Evolutionary conservation across 2,797 vertebrate genomes (phyloP), one percentile per base, ranked within the genome.

Genomic region (Acanthornis magna): DNA sequence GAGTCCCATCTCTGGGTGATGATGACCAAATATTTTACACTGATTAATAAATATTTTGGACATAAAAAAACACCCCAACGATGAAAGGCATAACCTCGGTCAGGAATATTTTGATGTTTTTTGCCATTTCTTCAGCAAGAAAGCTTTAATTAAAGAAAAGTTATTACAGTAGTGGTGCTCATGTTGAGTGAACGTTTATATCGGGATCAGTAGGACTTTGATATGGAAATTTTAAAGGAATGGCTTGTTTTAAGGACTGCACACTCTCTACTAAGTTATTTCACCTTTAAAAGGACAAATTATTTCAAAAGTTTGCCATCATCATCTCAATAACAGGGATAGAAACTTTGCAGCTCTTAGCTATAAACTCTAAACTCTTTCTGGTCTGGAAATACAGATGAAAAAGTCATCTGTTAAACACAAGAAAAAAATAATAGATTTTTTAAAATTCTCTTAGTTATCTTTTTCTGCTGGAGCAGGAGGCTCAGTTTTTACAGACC

Each of bases 211-310:
- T 3, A 19, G 18, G 42, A 87, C 85, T 87, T 67, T 47, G 77
- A 62, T 80, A 77, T 26, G 82, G 84, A 95, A 94, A 93, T 95
- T 84, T 66, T 82, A 70, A 88, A 89, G 74, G 53, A 88, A 91
- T 25, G 17, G 32, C 30, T 96, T 95, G 60, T 91, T 93, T 96
- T 86, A 90, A 86, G 57, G 71, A 68, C 62, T 48, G 54, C 45
- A 82, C 13, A 38, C 32, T 61, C 75, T 91, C 73, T 73, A 60
- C 40, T 80, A 65, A 87, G 48, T 75, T 70, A 76, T 65, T 94
- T 91, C 73, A 72, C 36, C 65, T 88, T 85, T 58, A 62, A 75
- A 77, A 55, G 40, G 25, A 43, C 68, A 36, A 61, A 61, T 93
- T 85, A 85, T 40, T 93, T 94, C 77, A 66, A 82, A 90, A 89